Evolutionary conservation across 1,140 invertebrate species (phyloP).

Genomic region (Neodiprion lecontei): DNA sequence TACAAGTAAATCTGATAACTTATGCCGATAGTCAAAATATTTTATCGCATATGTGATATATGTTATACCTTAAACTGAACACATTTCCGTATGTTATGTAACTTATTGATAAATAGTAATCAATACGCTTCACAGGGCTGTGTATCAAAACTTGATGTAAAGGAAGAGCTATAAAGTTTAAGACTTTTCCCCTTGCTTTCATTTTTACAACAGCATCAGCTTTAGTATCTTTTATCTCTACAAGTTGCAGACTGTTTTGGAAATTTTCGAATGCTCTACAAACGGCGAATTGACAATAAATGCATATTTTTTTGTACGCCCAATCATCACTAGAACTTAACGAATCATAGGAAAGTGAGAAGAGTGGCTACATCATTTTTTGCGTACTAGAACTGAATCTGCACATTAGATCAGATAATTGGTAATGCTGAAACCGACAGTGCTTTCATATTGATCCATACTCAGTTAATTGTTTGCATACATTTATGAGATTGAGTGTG

Average conservation of each 20-base stretch:
- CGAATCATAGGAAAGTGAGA: neutral
- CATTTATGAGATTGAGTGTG: neutral
- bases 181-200: neutral
- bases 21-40: neutral
- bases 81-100: slow-evolving; percentile 5
- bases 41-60: neutral
- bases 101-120: slow-evolving; percentile 1
- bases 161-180: neutral
- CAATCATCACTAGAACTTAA: neutral
- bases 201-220: neutral
- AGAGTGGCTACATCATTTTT: neutral
- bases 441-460: neutral
- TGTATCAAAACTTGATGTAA: slow-evolving; percentile 5
- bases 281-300: too few species aligned
- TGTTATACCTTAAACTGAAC: neutral
- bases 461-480: neutral
- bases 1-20: neutral
- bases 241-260: neutral
- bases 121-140: neutral
- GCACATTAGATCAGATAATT: neutral
- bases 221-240: neutral
- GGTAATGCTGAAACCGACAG: neutral
- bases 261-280: too few species aligned
- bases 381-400: neutral
- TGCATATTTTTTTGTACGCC: neutral